A percentile compares a stretch with the other conserved stretches of the same genome.
Evolutionary conservation across 2,888 invertebrate genomes (phyloP).

Genomic region (Drosophila meridionalis): DNA sequence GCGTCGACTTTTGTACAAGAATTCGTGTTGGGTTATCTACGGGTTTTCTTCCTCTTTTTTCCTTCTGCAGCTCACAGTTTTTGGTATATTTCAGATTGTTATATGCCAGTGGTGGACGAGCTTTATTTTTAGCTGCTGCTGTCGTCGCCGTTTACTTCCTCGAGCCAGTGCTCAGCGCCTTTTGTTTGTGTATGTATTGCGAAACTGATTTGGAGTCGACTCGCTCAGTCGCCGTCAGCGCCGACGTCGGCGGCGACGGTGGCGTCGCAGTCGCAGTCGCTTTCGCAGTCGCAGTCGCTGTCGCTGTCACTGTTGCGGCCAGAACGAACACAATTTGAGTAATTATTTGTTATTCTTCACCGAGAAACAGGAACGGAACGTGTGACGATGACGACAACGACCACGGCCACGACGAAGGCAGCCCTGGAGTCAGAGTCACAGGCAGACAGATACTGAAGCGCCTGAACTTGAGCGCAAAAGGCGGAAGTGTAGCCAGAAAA

Average conservation of each 20-base stretch:
- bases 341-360: slow-evolving; percentile 76
- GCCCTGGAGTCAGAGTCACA: slow-evolving; percentile 19
- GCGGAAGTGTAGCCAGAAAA: slow-evolving; percentile 45
- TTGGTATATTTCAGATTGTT: slow-evolving; percentile 27
- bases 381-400: slow-evolving; percentile 35
- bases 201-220: slow-evolving; percentile 81
- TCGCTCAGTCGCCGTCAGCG: slow-evolving; percentile 43
- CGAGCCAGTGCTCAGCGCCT: slow-evolving; percentile 76
- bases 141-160: slow-evolving; percentile 69
- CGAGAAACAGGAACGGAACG: slow-evolving; percentile 39
- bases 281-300: slow-evolving; percentile 17
- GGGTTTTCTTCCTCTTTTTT: slow-evolving; percentile 11
- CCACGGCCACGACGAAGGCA: slow-evolving; percentile 28
- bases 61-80: slow-evolving; percentile 48
- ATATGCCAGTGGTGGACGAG: slow-evolving; percentile 14
- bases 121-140: slow-evolving; percentile 41
- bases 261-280: slow-evolving; percentile 13
- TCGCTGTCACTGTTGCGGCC: slow-evolving; percentile 37
- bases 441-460: slow-evolving; percentile 69
- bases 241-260: slow-evolving; percentile 1
- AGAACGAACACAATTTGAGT: slow-evolving; percentile 69
- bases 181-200: slow-evolving; percentile 85
- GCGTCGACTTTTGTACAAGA: slow-evolving; percentile 23
- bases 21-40: slow-evolving; percentile 23
- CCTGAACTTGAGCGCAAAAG: slow-evolving; percentile 56